Percentiles rank a stretch among this genome's conserved stretches.
Evolutionary conservation across 23 tunicate species (phyloP).

Genomic region (Trididemnum clinides): DNA sequence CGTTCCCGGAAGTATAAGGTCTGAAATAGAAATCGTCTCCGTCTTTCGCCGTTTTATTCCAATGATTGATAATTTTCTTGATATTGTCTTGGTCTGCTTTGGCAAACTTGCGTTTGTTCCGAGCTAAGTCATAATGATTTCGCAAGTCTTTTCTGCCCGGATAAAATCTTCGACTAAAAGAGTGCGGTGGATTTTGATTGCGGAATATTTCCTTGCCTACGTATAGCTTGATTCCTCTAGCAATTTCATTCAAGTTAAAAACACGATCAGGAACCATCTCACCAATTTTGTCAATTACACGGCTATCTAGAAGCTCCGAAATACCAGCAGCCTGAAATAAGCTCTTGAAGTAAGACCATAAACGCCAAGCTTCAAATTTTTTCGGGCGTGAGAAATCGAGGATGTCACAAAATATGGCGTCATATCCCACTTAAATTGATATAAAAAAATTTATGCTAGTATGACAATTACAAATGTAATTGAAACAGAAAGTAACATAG

Average conservation of each 20-base stretch:
- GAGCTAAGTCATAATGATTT: background rate
- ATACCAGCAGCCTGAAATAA: background rate
- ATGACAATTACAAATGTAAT: too few relatives aligned
- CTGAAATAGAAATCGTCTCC: conserved; percentile 21
- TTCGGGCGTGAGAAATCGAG: too few relatives aligned
- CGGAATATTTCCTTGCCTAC: background rate
- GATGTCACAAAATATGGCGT: too few relatives aligned
- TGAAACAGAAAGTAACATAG: too few relatives aligned
- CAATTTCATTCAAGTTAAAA: background rate
- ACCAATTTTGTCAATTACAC: background rate
- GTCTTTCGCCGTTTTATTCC: background rate
- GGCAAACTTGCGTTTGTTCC: background rate
- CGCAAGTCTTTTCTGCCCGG: background rate
- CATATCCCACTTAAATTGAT: too few relatives aligned
- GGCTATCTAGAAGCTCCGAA: background rate
- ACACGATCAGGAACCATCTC: background rate
- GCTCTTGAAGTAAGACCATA: background rate
- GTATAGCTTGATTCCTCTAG: background rate
- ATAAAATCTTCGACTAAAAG: background rate
- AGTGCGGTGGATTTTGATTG: background rate
- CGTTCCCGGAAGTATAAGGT: background rate
- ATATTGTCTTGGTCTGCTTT: conserved; percentile 26
- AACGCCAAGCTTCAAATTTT: too few relatives aligned
- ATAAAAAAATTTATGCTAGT: too few relatives aligned
- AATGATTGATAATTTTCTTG: background rate